These are phyloP conservation scores for Tenrec ecaudatus DNA, from an alignment of 2,113 vertebrate species.

Conservation along the genomic window DNA sequence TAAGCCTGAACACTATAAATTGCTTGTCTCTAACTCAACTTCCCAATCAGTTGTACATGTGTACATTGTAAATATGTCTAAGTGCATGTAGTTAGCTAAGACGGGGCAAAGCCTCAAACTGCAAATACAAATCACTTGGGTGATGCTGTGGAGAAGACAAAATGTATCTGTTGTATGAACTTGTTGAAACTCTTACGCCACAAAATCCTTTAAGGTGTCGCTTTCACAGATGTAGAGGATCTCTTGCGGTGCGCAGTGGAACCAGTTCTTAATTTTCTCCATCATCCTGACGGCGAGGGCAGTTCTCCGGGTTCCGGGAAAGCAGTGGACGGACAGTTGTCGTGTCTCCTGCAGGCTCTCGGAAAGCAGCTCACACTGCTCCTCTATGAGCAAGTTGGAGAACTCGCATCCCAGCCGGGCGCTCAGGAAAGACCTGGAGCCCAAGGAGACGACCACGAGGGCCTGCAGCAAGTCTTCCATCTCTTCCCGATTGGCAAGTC, in stretches of 20 bases:
- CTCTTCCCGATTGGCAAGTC: not conserved
- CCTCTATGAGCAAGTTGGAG: conserved; percentile 77
- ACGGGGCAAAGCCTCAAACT: not conserved
- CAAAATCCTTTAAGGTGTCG: conserved; percentile 74
- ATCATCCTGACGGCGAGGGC: conserved; percentile 80
- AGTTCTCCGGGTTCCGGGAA: conserved; percentile 87
- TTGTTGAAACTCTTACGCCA: conserved; percentile 78
- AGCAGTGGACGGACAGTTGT: conserved; percentile 84
- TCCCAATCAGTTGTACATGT: conserved; percentile 9
- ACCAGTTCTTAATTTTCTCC: conserved; percentile 80
- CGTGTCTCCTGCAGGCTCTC: conserved; percentile 74
- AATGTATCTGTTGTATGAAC: not conserved
- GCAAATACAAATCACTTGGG: conserved; percentile 36
- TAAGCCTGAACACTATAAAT: not conserved
- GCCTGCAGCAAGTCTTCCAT: conserved; percentile 74
- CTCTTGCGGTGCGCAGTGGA: conserved; percentile 73
- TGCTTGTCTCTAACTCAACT: not conserved
- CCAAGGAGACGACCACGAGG: conserved; percentile 69
- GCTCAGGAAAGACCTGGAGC: conserved; percentile 79
- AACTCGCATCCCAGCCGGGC: conserved; percentile 79
- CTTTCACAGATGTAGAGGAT: conserved; percentile 88
- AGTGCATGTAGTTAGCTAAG: not conserved
- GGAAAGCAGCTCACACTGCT: conserved; percentile 82
- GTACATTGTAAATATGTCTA: not conserved
- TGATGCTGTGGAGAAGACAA: not conserved